Evolutionary conservation across 1,140 invertebrate genomes (phyloP), one percentile per base, ranked within the genome.

Genomic region (Tetragonula clypearis): DNA sequence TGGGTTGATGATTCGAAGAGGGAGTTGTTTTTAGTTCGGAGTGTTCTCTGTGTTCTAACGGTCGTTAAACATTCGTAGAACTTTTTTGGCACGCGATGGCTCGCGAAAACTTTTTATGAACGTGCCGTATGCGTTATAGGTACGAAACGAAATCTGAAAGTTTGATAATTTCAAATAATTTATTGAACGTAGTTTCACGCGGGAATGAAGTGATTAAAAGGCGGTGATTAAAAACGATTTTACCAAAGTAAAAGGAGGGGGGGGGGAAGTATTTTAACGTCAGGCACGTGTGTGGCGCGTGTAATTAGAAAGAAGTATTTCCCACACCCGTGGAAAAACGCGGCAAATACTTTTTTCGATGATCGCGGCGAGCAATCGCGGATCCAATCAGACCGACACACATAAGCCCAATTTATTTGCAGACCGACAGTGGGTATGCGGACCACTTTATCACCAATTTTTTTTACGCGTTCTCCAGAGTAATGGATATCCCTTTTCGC

Each of bases 401-500:
- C 3, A 23, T 49, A 62, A 66, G 62, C 30, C 8, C 49, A 17
- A 79, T 79, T 79, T 79, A 80, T 82, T 76, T 76, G 56, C 55
- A 76, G 30, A 30, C 9, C 26, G 55, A 35, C 56, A 30, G 30
- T 30, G 56, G 12, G 14, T 53, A 49, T 56, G 53, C 35, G 21
- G 30, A n/a, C 49, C 72, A 82, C 17, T 82, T 49, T 65, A 76
- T 76, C 62, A 21, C 49, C 72, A 68, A 68, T 53, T 79, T 76
- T 35, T 35, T 68, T 55, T 35, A 21, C 35, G n/a, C 9, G 30
- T n/a, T 58, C 15, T 19, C 62, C 17, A 60, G 21, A 53, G 26
- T 83, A 83, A 83, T 77, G 65, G 73, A 68, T 66, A 55, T 83
- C 74, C 79, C 56, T 26, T 35, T 53, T 41, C n/a, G 55, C 23